A percentile compares a stretch with the other conserved stretches of the same genome.
Conservation (phyloP, 2,797 vertebrate genomes). For the Sebastolobus alascanus region DNA sequence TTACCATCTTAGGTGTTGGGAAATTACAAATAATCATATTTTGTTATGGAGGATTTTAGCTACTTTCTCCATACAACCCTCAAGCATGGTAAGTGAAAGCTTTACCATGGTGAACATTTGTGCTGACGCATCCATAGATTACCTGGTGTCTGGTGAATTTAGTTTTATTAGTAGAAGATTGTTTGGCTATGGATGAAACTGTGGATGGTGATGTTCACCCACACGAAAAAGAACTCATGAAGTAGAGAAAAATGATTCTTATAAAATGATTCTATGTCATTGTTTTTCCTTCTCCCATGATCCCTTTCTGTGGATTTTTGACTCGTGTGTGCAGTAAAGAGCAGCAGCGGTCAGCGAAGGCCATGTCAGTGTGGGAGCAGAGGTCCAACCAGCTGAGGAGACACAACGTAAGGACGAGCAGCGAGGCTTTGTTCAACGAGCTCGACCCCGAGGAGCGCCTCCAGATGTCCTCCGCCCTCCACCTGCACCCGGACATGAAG, state of each 20-base stretch:
- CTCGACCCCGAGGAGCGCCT: conserved; percentile 93
- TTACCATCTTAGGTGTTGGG: background rate
- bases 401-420: conserved; percentile 93
- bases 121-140: conserved; percentile 66
- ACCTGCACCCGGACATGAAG: conserved; percentile 94
- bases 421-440: conserved; percentile 94
- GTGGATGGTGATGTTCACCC: conserved; percentile 29
- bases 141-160: background rate
- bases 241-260: background rate
- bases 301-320: conserved; percentile 42
- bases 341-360: conserved; percentile 90
- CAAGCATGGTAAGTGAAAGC: conserved; percentile 67
- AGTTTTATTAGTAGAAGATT: conserved; percentile 7
- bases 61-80: conserved; percentile 18
- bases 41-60: conserved; percentile 14
- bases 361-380: conserved; percentile 97
- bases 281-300: conserved; percentile 5
- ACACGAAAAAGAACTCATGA: background rate
- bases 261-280: background rate
- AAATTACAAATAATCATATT: background rate
- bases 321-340: conserved; percentile 88
- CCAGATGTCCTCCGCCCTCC: conserved; percentile 88
- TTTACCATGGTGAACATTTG: conserved; percentile 69
- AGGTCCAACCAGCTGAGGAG: conserved; percentile 94
- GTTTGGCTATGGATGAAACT: conserved; percentile 60